Evolutionary conservation across 2,888 invertebrate genomes (phyloP), one percentile per base, ranked within the genome.

Genomic region (Coenonympha glycerion): DNA sequence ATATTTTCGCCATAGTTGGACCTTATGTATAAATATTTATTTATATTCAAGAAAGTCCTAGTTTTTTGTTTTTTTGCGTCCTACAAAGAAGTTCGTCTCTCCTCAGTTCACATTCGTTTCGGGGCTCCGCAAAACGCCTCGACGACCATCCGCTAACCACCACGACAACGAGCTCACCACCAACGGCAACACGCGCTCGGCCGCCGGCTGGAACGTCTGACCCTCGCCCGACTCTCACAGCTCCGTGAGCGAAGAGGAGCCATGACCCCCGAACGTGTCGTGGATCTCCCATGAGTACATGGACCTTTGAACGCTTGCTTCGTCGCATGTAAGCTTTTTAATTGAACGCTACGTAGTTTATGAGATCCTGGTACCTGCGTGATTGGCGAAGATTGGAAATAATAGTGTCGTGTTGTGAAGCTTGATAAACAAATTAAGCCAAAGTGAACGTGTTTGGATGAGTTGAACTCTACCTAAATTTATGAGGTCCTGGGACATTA

Each of bases 131-230:
- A 85, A 84, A 42, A 66, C 77, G 0, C 63, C 75, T 0, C 75
- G 82, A 0, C 67, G 80, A 6, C 69, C 68, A 8, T 57, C 62
- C 3, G 37, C 64, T 15, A 67, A 60, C 57, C 68, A 64, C 57
- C 77, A 74, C 55, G 86, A 83, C 49, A 71, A 79, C 0, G 87
- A 87, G 47, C 70, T 84, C 3, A 64, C 70, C 21, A 85, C 81
- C 63, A 87, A 87, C 67, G 87, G 87, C 41, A 82, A 75, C 73
- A 71, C 66, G 9, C 71, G 76, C 8, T 55, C 65, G 1, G 62
- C 62, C 16, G 55, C 77, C n/a, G 66, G 79, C 9, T 86, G 79
- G 66, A 79, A 78, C 24, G 87, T 87, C 57, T 87, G 87, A 87
- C 83, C 74, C 46, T 67, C 74, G 51, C 66, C 72, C 30, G 67